Base-by-base conservation (phyloP, 1,140 invertebrate species). In the Heliconius hewitsoni region DNA sequence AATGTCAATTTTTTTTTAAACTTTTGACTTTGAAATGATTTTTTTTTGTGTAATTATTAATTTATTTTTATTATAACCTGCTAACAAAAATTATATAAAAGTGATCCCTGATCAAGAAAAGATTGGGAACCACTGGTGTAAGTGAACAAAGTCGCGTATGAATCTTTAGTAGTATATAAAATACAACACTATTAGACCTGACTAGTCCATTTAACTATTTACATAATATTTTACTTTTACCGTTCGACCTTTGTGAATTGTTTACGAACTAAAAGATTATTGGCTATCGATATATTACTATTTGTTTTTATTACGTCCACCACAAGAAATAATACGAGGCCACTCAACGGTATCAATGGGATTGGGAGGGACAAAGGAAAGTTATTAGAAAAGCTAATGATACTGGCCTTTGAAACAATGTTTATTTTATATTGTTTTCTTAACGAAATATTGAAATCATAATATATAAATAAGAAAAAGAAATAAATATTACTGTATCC, bases 241-340 rank as follows among this genome's bases (percentile, higher is more conserved):
- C 60, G 72, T 73, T 27, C 81, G 79, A 75, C 81, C 81, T 80
- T 86, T 81, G 76, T 91, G 87, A 86, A 91, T 90, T 84, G 84
- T 89, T 91, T 87, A 91, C 87, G 83, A 79, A 73, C 80, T 85
- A 84, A 85, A 84, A 84, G 80, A 84, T 85, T 86, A 85, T 85
- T 87, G 74, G 55, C 74, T 73, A 52, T 60, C 76, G 71, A 79
- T 80, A 82, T 83, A 83, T 82, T 83, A 74, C 75, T 73, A 66
- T 79, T 86, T 78, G 77, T 57, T 82, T 85, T 85, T 85, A 81
- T 81, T 77, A 70, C 79, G 9, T 50, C 46, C 55, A 72, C 70
- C 37, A 78, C 27, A 76, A 46, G 66, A 81, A 81, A 78, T 73
- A 73, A 77, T 77, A 77, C 73, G 79, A 52, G 75, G 23, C 79